These are phyloP conservation scores for Zeugodacus cucurbitae DNA, from an alignment of 1,140 invertebrate genomes.

Conservation along the genomic window DNA sequence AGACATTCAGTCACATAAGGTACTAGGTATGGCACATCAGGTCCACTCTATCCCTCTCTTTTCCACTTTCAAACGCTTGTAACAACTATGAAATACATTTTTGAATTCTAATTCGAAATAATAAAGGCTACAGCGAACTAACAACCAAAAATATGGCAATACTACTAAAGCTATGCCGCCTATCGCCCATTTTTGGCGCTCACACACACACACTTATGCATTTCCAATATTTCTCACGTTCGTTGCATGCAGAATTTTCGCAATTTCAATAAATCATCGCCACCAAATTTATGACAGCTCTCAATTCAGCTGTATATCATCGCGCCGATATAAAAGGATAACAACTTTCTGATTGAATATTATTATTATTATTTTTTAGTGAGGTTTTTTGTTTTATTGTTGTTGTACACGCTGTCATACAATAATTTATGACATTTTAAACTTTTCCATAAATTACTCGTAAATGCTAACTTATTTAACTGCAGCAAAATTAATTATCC, in stretches of 20 bases:
- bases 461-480: not conserved
- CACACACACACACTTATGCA: not conserved
- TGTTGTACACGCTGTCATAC: not conserved
- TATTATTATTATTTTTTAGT: not conserved
- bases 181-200: not conserved
- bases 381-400: not conserved
- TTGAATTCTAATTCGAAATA: not conserved
- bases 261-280: conserved; percentile 23
- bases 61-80: not conserved
- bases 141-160: not conserved
- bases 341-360: conserved; percentile 32
- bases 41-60: not conserved
- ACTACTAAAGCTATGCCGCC: not conserved
- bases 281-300: conserved; percentile 30
- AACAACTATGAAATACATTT: not conserved
- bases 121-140: not conserved
- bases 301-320: conserved; percentile 25
- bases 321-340: conserved; percentile 9
- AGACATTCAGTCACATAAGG: not conserved
- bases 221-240: not conserved
- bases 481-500: not conserved
- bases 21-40: not conserved
- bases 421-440: conserved; percentile 30
- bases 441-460: conserved; percentile 27
- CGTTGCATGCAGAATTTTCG: not conserved